These are phyloP conservation scores for Rhynchophorus ferrugineus DNA, from an alignment of 1,140 invertebrate genomes.

Conservation along the genomic window DNA sequence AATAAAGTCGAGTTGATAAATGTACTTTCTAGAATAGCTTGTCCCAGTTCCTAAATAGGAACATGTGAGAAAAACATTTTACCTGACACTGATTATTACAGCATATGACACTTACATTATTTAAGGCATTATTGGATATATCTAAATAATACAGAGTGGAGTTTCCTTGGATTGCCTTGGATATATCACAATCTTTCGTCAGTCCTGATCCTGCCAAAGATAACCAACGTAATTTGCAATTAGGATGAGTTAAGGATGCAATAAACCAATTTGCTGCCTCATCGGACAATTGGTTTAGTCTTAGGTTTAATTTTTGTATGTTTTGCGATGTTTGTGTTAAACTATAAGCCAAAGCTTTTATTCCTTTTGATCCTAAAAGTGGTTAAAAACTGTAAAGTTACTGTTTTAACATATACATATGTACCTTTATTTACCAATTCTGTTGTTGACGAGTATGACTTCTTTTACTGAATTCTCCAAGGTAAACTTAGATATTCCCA, in stretches of 20 bases:
- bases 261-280: constrained; percentile 8
- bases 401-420: not conserved
- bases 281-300: constrained; percentile 11
- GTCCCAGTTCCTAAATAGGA: constrained; percentile 19
- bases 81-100: not conserved
- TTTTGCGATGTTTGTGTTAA: constrained; percentile 1
- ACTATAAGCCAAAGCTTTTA: constrained; percentile 11
- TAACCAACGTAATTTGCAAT: constrained; percentile 3
- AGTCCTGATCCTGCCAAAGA: constrained; percentile 11
- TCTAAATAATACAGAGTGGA: constrained; percentile 9
- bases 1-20: constrained; percentile 16
- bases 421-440: constrained; percentile 9
- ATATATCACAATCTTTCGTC: constrained; percentile 6
- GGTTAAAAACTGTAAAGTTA: not conserved
- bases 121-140: constrained; percentile 17
- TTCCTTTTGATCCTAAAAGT: constrained; percentile 13
- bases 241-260: not conserved
- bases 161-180: not conserved
- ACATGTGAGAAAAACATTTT: too few species aligned
- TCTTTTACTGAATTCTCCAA: constrained; percentile 7
- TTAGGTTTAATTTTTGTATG: constrained; percentile 8
- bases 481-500: constrained; percentile 10
- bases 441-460: constrained; percentile 12
- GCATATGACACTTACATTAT: constrained; percentile 4
- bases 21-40: constrained; percentile 15